Conservation (phyloP, 2,113 vertebrate genomes). For the Montifringilla adamsi region DNA sequence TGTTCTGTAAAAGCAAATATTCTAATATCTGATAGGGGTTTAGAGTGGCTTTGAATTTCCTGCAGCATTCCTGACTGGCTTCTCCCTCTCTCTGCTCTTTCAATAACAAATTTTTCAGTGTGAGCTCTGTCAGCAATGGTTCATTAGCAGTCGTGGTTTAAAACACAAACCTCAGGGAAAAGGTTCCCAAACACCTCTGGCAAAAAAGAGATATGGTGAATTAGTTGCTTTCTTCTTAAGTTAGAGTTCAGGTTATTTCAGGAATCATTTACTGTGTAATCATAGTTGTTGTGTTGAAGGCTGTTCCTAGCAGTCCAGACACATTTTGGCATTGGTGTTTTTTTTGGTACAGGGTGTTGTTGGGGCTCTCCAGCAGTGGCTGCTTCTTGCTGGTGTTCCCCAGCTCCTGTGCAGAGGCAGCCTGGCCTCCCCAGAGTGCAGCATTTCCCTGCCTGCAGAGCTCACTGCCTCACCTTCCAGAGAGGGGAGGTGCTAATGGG, state of each 20-base stretch:
- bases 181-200: not conserved
- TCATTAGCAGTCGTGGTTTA: not conserved
- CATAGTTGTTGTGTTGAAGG: not conserved
- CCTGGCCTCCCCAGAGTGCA: not conserved
- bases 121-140: not conserved
- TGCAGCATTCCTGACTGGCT: not conserved
- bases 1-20: not conserved
- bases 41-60: not conserved
- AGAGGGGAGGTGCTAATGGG: not conserved
- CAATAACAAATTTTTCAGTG: not conserved
- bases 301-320: not conserved
- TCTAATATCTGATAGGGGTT: not conserved
- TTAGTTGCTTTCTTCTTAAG: not conserved
- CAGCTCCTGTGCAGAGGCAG: not conserved
- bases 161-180: not conserved
- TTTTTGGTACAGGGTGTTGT: not conserved
- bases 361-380: not conserved
- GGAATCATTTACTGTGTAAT: not conserved
- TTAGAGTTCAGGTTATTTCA: not conserved
- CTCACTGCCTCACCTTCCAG: accelerated
- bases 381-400: not conserved
- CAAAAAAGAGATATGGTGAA: not conserved
- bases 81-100: not conserved
- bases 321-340: not conserved
- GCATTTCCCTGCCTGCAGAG: not conserved